A percentile compares a stretch with the other conserved stretches of the same genome.
Evolutionary conservation across 2,797 vertebrate genomes (phyloP).

Genomic region (Hippocampus kuda): DNA sequence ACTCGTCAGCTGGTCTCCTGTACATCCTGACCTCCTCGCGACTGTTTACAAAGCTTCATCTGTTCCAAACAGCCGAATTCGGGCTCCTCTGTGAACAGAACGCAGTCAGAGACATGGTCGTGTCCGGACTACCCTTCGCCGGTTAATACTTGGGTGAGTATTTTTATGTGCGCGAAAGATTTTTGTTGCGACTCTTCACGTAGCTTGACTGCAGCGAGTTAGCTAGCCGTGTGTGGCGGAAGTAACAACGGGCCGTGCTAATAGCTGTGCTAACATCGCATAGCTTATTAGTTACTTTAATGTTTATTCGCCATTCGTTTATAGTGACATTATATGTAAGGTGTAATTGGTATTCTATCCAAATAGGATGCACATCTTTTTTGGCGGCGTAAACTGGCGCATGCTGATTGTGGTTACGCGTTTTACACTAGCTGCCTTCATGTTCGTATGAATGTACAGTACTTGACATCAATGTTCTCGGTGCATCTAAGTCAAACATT

Average conservation of each 20-base stretch:
- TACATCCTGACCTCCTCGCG: conserved; percentile 48
- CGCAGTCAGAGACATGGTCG: conserved; percentile 30
- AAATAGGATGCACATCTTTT: not conserved
- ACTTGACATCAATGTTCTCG: not conserved
- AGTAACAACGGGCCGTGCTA: conserved; percentile 45
- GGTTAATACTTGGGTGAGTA: not conserved
- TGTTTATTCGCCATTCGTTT: not conserved
- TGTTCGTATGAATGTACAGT: not conserved
- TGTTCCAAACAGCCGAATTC: conserved; percentile 48
- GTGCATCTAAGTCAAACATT: not conserved
- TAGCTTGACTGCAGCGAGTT: not conserved
- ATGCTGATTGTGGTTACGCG: not conserved
- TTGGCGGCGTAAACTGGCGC: not conserved
- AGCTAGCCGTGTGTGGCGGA: conserved; percentile 26
- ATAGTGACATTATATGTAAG: not conserved
- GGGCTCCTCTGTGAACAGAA: conserved; percentile 45
- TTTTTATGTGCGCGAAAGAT: not conserved
- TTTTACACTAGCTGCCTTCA: not conserved
- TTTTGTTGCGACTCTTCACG: not conserved
- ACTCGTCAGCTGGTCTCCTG: conserved; percentile 60
- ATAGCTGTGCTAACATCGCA: conserved; percentile 19
- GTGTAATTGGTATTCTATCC: not conserved
- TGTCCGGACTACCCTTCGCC: not conserved
- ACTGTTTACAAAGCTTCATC: conserved; percentile 65
- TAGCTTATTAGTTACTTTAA: conserved; percentile 8